phyloP scores from a whole-genome alignment of 2,888 invertebrate species.

The Thecocarcelia acutangulata region DNA sequence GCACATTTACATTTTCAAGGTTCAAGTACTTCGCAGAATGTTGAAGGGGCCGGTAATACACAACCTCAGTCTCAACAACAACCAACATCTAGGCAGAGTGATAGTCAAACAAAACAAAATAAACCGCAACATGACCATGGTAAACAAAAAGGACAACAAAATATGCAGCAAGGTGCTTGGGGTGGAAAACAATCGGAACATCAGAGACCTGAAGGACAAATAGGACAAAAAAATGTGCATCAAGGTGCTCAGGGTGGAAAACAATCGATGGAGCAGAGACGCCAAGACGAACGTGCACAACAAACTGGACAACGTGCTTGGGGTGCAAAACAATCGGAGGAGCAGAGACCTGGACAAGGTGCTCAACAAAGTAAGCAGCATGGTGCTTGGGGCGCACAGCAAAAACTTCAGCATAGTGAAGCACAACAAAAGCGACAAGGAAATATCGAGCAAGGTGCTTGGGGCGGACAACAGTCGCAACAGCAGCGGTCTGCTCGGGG shows the following conservation, averaged over 20 bases:
- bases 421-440: conserved; percentile 7
- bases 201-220: conserved; percentile 15
- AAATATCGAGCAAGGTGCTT: conserved; percentile 14
- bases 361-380: conserved; percentile 12
- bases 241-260: conserved; percentile 9
- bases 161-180: conserved; percentile 25
- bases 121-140: conserved; percentile 27
- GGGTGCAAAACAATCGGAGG: conserved; percentile 8
- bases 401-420: conserved; percentile 43
- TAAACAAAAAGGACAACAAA: conserved; percentile 27
- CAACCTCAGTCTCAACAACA: neutral
- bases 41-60: neutral
- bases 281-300: conserved; percentile 20
- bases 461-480: neutral
- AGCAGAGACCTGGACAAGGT: conserved; percentile 26
- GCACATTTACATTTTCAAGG: too few relatives aligned
- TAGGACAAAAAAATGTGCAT: conserved; percentile 29
- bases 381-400: conserved; percentile 21
- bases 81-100: too few relatives aligned
- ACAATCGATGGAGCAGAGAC: conserved; percentile 7
- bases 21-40: neutral
- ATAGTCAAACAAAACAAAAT: conserved; percentile 3
- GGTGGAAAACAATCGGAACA: conserved; percentile 41
- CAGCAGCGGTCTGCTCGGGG: conserved; percentile 27
- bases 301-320: conserved; percentile 23